A percentile compares a stretch with the other conserved stretches of the same genome.
These are phyloP conservation scores for Ovibos moschatus DNA, from an alignment of 2,113 vertebrate genomes.

Conservation along the genomic window DNA sequence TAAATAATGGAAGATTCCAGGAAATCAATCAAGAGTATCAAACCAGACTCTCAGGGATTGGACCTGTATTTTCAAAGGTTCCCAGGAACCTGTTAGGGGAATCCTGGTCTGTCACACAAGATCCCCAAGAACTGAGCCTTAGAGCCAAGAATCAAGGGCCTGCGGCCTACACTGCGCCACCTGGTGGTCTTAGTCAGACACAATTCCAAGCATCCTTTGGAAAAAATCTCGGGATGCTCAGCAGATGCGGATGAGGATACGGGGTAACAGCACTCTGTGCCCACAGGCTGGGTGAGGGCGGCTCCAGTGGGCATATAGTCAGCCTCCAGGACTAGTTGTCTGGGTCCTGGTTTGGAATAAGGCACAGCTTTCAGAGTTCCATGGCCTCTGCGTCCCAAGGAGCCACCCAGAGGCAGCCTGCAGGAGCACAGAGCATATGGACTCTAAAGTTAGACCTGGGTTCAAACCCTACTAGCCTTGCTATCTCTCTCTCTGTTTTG, in stretches of 20 bases:
- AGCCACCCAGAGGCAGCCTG: background rate
- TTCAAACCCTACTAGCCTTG: background rate
- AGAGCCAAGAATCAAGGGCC: background rate
- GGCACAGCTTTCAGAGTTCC: background rate
- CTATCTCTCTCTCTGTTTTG: background rate
- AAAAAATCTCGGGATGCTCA: background rate
- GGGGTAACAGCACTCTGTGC: background rate
- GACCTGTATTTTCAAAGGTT: background rate
- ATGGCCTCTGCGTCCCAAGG: background rate
- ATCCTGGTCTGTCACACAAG: background rate
- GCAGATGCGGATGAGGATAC: background rate
- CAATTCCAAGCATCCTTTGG: background rate
- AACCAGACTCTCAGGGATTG: background rate
- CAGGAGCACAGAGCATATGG: background rate
- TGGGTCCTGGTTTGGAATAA: background rate
- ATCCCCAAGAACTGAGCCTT: background rate
- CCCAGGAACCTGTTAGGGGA: background rate
- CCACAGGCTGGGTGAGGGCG: background rate
- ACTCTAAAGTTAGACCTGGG: background rate
- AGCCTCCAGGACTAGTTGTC: background rate
- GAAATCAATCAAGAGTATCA: background rate
- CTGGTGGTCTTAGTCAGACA: conserved; percentile 35
- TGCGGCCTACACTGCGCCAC: background rate
- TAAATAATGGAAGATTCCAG: background rate
- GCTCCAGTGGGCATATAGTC: background rate